Base-by-base conservation (phyloP, 2,797 vertebrate species). In the Lemur catta region DNA sequence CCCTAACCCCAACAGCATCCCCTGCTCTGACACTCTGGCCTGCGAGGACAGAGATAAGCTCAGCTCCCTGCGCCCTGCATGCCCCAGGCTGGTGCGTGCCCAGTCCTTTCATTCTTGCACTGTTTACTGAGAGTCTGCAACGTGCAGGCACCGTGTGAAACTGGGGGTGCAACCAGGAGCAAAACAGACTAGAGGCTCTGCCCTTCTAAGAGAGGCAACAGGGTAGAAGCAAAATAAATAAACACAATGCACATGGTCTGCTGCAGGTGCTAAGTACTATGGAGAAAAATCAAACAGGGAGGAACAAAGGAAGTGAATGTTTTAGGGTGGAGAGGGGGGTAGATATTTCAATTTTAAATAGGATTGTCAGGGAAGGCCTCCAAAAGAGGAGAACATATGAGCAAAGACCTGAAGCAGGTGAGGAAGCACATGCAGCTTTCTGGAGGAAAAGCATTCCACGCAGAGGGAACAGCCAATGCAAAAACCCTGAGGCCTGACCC, bases 11-110 rank as follows among this genome's bases (percentile, higher is more conserved):
- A 48, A 13, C 1, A 14, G 9, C 22, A 20, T 10, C 22, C 82
- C 48, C 10, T 41, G 7, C 30, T 75, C 24, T 81, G 67, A 78
- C 52, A 43, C 9, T 86, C 52, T 24, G 30, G 30, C 46, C 48
- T 41, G 24, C 79, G 85, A 69, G 48, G 65, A 61, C 26, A 63
- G 35, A 95, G 69, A 65, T 46, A 84, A 59, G 63, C 43, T 28
- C 24, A 12, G 18, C 35, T 90, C 43, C 59, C 26, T 1, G 0
- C 12, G 6, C n/a, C 57, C 6, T 33, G 7, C 35, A 7, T 3
- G 35, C 9, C 14, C 46, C 63, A 4, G 2, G 55, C 28, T 14
- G 43, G 38, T 30, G 7, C 26, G 1, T 46, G 1, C 35, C 17
- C 11, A 11, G 6, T 4, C 0, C 41, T 28, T 74, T 43, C 67